Evolutionary conservation across 2,888 invertebrate genomes (phyloP), one percentile per base, ranked within the genome.

Genomic region (Schizaphis graminum): DNA sequence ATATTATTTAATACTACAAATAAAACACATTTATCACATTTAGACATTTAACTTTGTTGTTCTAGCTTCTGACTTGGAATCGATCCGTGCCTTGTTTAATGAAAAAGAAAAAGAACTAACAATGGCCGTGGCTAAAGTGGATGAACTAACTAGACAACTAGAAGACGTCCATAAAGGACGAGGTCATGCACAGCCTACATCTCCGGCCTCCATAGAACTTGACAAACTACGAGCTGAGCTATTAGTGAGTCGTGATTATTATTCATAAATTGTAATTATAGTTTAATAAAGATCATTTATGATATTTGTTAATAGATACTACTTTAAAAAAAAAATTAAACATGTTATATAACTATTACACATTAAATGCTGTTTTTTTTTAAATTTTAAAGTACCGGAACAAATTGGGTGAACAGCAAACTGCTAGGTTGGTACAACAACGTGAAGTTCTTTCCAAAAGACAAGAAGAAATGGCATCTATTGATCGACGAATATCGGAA

Each of bases 51-150:
- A 28, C 44, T n/a, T n/a, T 35, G 11, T 89, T 84, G 47, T 96
- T 96, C 93, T 96, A 98, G 98, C 98, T 95, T 98, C 98, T 96
- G 99, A 99, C 96, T 97, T 99, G 96, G 99, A 99, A 96, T 98
- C 99, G 95, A 99, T 99, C 96, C 97, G 99, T 95, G 98, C 98
- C 95, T 97, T 99, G 94, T 99, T 99, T 97, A 99, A 98, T 97
- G 99, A 99, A 96, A 99, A 99, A 96, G 99, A 99, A 96, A 99
- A 99, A 96, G 99, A 99, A 96, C 96, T 99, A 95, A 98, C 98
- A 94, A 96, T 99, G 97, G 99, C 99, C n/a, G 99, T 99, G 96
- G 98, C 98, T 95, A 99, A 99, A 96, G 99, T 99, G 95, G 99
- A 99, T 96, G 98, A 99, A 96, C 97, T 99, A 96, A 99, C 99